Base-by-base conservation (phyloP, 2,888 invertebrate species). In the Watsonalla binaria region DNA sequence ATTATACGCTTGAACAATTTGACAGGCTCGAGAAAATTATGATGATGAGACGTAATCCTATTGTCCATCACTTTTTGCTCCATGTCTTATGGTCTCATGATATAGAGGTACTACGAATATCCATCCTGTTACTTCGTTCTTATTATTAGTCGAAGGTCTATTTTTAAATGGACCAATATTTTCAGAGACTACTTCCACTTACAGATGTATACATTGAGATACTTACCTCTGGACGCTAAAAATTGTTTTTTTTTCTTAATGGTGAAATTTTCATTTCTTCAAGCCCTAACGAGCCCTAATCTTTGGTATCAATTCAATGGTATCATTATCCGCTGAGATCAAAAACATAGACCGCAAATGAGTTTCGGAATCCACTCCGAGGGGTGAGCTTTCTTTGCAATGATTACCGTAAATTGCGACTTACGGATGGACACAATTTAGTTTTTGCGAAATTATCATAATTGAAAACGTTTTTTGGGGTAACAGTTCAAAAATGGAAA, bases 1-100 rank as follows among this genome's bases (percentile, higher is more conserved):
- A 87, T 89, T 85, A 89, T 80, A 74, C 86, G 86, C 86, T 82
- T 81, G 86, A 81, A 81, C 84, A 86, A 79, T 77, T 76, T 74
- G 79, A 81, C 80, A 84, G 37, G 37, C 8, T 37, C 24, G 24
- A 24, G 37, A 0, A 8, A 2, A 6, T 37, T 6, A 37, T 5
- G 15, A 1, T 9, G 37, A 8, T 37, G 6, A 11, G 37, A 11
- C 37, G 5, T 13, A 14, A 51, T 24, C 1, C 1, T 24, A 24
- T 34, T 13, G 45, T 35, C 46, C 53, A 56, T 47, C 49, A 24
- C 47, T 34, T 59, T n/a, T 6, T 8, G 14, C 6, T n/a, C n/a
- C n/a, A n/a, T n/a, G n/a, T n/a, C n/a, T n/a, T n/a, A n/a, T n/a
- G n/a, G n/a, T n/a, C n/a, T n/a, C n/a, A n/a, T n/a, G n/a, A n/a